Evolutionary conservation across 2,888 invertebrate genomes (phyloP).

Genomic region (Cyclophora punctaria): DNA sequence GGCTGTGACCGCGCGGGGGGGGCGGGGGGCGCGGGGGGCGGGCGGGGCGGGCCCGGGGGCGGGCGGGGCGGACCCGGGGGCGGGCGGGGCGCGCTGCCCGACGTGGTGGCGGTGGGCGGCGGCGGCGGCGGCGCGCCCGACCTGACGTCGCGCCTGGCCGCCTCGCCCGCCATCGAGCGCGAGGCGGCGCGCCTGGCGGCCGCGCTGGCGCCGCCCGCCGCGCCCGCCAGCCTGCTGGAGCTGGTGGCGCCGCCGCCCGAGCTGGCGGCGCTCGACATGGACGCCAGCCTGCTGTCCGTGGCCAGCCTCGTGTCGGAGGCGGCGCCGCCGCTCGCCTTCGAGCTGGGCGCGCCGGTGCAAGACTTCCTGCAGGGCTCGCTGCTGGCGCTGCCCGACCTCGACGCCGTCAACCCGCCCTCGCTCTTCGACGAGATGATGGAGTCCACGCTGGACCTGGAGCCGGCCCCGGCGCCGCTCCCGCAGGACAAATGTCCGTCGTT

Average conservation of each 20-base stretch:
- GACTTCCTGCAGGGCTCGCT: constrained; percentile 64
- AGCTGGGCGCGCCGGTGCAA: constrained; percentile 72
- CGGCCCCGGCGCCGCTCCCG: constrained; percentile 65
- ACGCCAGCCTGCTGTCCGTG: constrained; percentile 88
- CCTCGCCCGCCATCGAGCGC: constrained; percentile 72
- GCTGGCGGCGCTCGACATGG: constrained; percentile 86
- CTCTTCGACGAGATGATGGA: constrained; percentile 82
- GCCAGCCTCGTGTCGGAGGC: constrained; percentile 88
- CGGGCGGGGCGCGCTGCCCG: constrained; percentile 74
- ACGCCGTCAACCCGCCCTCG: constrained; percentile 83
- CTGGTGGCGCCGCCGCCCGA: constrained; percentile 89
- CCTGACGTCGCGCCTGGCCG: constrained; percentile 55
- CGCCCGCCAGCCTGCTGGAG: constrained; percentile 81
- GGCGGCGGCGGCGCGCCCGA: constrained; percentile 35
- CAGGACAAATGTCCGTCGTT: constrained; percentile 76
- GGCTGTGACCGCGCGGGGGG: constrained; percentile 69
- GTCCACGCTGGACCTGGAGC: constrained; percentile 68
- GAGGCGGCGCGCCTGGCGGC: constrained; percentile 53
- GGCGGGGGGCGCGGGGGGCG: constrained; percentile 73
- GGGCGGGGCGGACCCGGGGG: constrained; percentile 78
- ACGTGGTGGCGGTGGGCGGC: constrained; percentile 73
- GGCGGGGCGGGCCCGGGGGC: constrained; percentile 40
- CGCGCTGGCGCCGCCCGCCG: constrained; percentile 78
- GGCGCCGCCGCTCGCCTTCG: constrained; percentile 77
- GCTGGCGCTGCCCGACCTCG: constrained; percentile 74